These are phyloP conservation scores for Mystacornis crossleyi DNA, from an alignment of 2,113 vertebrate species.

Conservation along the genomic window DNA sequence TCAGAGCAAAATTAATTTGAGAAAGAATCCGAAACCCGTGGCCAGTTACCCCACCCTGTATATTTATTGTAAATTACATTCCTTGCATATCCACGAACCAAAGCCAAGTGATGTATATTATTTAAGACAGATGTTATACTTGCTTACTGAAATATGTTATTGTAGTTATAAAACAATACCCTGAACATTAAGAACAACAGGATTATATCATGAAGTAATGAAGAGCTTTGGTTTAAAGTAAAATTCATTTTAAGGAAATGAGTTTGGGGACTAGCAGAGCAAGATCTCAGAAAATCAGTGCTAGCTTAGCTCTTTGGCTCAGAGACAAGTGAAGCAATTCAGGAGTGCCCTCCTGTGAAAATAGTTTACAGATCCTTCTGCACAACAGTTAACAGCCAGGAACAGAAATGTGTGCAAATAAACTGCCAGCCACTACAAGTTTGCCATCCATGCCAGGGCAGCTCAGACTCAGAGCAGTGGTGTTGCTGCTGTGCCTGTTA, in stretches of 20 bases:
- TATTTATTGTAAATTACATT: conserved; percentile 24
- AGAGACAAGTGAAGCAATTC: neutral
- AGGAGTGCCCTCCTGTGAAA: neutral
- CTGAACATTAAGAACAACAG: neutral
- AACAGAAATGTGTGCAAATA: neutral
- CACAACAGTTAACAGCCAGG: neutral
- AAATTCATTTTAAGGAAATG: neutral
- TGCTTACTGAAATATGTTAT: conserved; percentile 2
- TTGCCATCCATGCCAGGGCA: neutral
- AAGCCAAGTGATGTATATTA: conserved; percentile 8
- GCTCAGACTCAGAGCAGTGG: neutral
- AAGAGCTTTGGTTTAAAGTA: neutral
- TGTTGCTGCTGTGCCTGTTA: neutral
- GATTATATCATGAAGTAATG: neutral
- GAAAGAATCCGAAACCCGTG: neutral
- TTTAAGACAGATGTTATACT: neutral
- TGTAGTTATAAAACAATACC: neutral
- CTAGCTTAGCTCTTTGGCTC: neutral
- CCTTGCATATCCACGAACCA: neutral
- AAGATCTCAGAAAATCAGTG: neutral
- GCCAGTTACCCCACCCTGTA: neutral
- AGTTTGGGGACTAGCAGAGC: neutral
- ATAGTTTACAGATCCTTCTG: neutral
- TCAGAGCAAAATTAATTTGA: neutral
- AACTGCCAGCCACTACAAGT: neutral